A percentile compares a stretch with the other conserved stretches of the same genome.
phyloP scores from a whole-genome alignment of 2,888 invertebrate species.

The Oligia latruncula region DNA sequence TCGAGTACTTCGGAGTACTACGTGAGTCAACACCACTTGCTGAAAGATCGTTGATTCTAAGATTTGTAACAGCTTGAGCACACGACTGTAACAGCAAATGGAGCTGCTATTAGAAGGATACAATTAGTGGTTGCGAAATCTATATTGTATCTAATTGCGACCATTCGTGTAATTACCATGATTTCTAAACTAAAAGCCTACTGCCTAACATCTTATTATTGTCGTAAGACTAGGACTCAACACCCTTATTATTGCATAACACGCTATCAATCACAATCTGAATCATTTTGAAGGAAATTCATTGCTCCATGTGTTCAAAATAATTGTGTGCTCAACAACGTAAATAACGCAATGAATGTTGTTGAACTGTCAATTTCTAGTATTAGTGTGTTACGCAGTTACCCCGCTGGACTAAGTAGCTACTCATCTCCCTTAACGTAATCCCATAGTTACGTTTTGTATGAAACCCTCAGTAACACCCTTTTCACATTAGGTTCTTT shows the following conservation, averaged over 20 bases:
- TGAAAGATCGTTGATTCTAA: constrained; percentile 13
- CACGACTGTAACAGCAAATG: neutral
- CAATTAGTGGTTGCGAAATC: neutral
- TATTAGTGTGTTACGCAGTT: neutral
- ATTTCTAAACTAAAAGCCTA: neutral
- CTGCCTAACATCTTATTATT: neutral
- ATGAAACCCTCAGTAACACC: neutral
- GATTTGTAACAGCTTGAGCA: neutral
- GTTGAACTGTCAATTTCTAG: neutral
- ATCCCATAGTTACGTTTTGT: neutral
- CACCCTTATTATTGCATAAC: neutral
- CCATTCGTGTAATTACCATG: constrained; percentile 6
- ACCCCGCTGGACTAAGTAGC: neutral
- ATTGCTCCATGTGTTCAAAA: neutral
- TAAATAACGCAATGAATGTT: neutral
- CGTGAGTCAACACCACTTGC: constrained; percentile 16
- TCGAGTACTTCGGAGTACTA: constrained; percentile 15
- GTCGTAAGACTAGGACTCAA: neutral
- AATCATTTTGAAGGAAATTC: neutral
- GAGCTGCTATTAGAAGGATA: neutral
- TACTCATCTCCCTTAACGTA: neutral
- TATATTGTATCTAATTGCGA: neutral
- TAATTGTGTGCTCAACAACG: neutral
- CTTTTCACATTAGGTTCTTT: neutral
- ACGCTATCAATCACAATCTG: neutral